Conservation (phyloP, 2,797 vertebrate genomes). For the Cuculus canorus region DNA sequence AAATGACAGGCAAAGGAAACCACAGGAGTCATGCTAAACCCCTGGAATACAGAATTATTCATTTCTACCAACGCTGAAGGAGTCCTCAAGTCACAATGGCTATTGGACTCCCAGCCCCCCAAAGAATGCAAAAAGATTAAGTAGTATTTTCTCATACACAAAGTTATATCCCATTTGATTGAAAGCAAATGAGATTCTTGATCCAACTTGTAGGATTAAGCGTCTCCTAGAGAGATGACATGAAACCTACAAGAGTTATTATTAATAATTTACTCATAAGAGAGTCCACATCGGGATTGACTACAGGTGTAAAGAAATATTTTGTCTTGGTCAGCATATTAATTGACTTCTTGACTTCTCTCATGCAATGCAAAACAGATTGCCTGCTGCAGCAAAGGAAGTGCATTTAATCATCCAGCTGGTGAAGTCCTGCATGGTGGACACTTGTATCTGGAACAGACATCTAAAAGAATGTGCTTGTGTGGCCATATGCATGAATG, state of each 20-base stretch:
- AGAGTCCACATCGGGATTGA: background rate
- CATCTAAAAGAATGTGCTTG: background rate
- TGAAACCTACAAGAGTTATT: background rate
- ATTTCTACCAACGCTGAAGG: background rate
- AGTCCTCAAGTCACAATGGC: slow-evolving; percentile 14
- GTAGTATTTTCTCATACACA: slow-evolving; percentile 10
- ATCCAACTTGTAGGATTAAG: slow-evolving; percentile 53
- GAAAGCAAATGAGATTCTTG: slow-evolving; percentile 50
- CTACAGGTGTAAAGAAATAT: slow-evolving; percentile 6
- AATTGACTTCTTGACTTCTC: slow-evolving; percentile 34
- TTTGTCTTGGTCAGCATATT: slow-evolving; percentile 35
- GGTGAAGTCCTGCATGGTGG: background rate
- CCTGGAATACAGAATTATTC: background rate
- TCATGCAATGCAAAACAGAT: background rate
- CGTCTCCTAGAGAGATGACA: slow-evolving; percentile 40
- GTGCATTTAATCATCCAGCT: background rate
- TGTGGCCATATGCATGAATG: background rate
- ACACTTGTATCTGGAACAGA: background rate
- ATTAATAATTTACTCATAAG: slow-evolving; percentile 41
- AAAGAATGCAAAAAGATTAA: slow-evolving; percentile 39
- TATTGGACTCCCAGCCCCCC: background rate
- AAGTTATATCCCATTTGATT: slow-evolving; percentile 33
- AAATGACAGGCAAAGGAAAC: slow-evolving; percentile 6
- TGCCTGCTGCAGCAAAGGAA: background rate
- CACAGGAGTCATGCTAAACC: background rate